These are phyloP conservation scores for Benthosema pterotum DNA, from an alignment of 2,797 vertebrate genomes.

Conservation along the genomic window DNA sequence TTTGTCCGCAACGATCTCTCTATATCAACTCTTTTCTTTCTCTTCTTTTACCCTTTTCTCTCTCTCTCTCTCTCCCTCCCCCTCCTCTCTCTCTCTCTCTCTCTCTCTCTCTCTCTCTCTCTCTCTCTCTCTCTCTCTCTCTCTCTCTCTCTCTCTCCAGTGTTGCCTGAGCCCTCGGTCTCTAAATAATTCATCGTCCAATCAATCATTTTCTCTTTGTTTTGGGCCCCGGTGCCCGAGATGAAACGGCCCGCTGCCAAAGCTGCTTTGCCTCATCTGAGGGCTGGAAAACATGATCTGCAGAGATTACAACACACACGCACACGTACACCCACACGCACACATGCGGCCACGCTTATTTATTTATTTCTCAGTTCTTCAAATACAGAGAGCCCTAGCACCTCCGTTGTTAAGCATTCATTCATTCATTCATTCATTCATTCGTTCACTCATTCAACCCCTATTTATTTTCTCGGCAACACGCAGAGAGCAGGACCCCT, in stretches of 20 bases:
- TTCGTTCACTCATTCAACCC: not conserved
- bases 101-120: constrained; percentile 7
- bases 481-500: not conserved
- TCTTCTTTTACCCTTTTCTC: not conserved
- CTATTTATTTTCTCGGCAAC: not conserved
- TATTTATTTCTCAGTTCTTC: constrained; percentile 38
- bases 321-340: constrained; percentile 47
- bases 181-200: constrained; percentile 90
- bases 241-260: constrained; percentile 85
- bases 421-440: not conserved
- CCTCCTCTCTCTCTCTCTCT: constrained; percentile 45
- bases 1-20: too few species aligned
- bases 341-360: constrained; percentile 51
- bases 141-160: constrained; percentile 37
- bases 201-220: constrained; percentile 90
- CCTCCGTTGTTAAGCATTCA: constrained; percentile 49
- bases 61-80: too few species aligned
- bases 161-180: constrained; percentile 75
- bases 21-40: not conserved
- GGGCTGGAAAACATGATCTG: constrained; percentile 85
- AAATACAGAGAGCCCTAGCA: constrained; percentile 21
- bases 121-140: constrained; percentile 59
- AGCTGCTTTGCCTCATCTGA: constrained; percentile 87
- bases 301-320: constrained; percentile 81
- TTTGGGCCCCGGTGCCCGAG: constrained; percentile 87